phyloP scores from a whole-genome alignment of 2,888 invertebrate species.

The Trissoscelio sp. region DNA sequence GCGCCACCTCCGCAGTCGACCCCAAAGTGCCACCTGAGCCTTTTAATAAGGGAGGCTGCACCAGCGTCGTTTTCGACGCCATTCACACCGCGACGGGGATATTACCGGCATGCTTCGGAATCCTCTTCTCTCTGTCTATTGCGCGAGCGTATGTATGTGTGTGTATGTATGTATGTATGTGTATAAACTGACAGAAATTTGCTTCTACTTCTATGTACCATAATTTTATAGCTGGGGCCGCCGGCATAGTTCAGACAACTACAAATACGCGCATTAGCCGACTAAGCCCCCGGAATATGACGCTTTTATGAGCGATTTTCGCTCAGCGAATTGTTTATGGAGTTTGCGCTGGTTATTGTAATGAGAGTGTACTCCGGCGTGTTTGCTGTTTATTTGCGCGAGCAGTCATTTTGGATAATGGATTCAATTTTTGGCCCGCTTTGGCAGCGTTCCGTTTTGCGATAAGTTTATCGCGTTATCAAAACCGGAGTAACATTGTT shows the following conservation, averaged over 20 bases:
- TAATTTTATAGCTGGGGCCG: constrained; percentile 43
- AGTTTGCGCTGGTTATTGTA: constrained; percentile 50
- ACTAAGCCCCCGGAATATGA: constrained; percentile 37
- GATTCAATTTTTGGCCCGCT: constrained; percentile 31
- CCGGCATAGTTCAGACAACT: constrained; percentile 57
- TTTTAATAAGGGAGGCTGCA: constrained; percentile 76
- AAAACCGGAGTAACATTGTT: neutral
- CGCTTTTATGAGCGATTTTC: constrained; percentile 59
- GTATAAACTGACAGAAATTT: constrained; percentile 36
- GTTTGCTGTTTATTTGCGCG: constrained; percentile 39
- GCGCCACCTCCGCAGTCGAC: constrained; percentile 69
- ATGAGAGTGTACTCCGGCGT: constrained; percentile 33
- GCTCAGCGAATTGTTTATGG: constrained; percentile 40
- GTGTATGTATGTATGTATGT: neutral
- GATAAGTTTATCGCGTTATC: constrained; percentile 34
- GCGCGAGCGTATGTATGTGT: constrained; percentile 19
- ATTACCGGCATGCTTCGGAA: constrained; percentile 75
- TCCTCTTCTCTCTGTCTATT: constrained; percentile 59
- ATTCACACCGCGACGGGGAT: constrained; percentile 72
- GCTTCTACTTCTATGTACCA: constrained; percentile 34
- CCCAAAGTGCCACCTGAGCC: constrained; percentile 75
- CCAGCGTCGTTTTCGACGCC: constrained; percentile 55
- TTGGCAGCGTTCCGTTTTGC: neutral
- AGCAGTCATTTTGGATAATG: constrained; percentile 27
- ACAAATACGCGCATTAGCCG: constrained; percentile 56